Evolutionary conservation across 2,888 invertebrate genomes (phyloP), one percentile per base, ranked within the genome.

Genomic region (Trissolcus brochymenae): DNA sequence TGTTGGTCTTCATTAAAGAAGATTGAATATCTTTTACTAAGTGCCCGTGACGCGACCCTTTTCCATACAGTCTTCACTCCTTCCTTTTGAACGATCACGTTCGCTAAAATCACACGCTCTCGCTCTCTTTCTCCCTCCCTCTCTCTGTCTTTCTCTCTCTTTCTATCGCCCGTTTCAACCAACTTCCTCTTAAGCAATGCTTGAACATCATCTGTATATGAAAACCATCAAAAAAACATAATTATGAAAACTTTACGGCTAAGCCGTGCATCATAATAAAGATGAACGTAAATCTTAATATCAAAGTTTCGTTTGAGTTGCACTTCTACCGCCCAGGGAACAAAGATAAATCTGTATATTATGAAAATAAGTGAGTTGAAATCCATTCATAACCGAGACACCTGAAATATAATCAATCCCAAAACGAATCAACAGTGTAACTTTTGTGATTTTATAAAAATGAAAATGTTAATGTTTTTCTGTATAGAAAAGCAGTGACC

Each of bases 1-100:
- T 54, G 61, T 70, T 56, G 35, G 59, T 35, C 53, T 57, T 65
- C 64, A 59, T 59, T 64, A 64, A 72, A 59, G 53, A 35, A 50
- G 41, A 25, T 35, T 53, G 62, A 57, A 62, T 50, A 17, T 46
- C 46, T 46, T 46, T 46, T 46, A 46, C 46, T n/a, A 16, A 46
- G 46, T 16, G 46, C 35, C 35, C 35, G 35, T 35, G 35, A 35
- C 35, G 35, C 35, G 16, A 46, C 46, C 46, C 46, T 16, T n/a
- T 46, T 46, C 46, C 9, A 6, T 16, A 46, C n/a, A 46, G 16
- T 16, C 9, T 46, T 46, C 46, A 35, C 35, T 35, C 35, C 35
- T 35, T 11, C 46, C 46, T 16, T 46, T 46, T 46, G 16, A 16
- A 7, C 16, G 46, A 46, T 46, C 46, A 46, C 46, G 16, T 46